These are phyloP conservation scores for Erpobdella octoculata DNA, from an alignment of 2,888 invertebrate genomes.

Conservation along the genomic window DNA sequence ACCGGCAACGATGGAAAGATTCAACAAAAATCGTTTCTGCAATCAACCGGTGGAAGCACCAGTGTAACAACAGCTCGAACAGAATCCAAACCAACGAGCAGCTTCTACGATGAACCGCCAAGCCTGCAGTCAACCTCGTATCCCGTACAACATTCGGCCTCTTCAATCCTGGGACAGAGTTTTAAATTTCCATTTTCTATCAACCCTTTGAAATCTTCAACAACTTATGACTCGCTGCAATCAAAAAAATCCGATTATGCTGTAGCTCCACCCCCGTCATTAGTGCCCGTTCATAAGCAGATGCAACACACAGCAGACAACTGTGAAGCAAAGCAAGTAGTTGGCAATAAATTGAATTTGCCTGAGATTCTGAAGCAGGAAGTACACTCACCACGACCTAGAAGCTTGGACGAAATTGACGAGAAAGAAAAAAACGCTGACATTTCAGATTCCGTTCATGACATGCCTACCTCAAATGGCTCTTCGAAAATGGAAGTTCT, in stretches of 20 bases:
- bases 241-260: too few relatives aligned
- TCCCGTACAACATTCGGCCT: not conserved
- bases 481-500: not conserved
- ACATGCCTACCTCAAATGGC: not conserved
- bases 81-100: not conserved
- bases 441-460: not conserved
- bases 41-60: too few relatives aligned
- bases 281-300: too few relatives aligned
- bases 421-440: not conserved
- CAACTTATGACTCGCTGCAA: too few relatives aligned
- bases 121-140: not conserved
- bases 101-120: not conserved
- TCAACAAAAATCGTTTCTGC: not conserved
- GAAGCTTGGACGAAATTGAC: not conserved
- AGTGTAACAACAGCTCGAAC: not conserved
- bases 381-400: not conserved
- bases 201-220: too few relatives aligned
- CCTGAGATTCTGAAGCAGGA: not conserved
- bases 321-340: not conserved
- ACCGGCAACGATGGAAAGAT: not conserved
- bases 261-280: too few relatives aligned
- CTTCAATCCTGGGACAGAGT: not conserved
- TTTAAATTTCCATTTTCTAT: constrained; percentile 3
- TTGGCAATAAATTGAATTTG: not conserved
- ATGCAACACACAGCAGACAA: not conserved